Evolutionary conservation across 2,888 invertebrate genomes (phyloP).

Genomic region (Nasonia oneida): DNA sequence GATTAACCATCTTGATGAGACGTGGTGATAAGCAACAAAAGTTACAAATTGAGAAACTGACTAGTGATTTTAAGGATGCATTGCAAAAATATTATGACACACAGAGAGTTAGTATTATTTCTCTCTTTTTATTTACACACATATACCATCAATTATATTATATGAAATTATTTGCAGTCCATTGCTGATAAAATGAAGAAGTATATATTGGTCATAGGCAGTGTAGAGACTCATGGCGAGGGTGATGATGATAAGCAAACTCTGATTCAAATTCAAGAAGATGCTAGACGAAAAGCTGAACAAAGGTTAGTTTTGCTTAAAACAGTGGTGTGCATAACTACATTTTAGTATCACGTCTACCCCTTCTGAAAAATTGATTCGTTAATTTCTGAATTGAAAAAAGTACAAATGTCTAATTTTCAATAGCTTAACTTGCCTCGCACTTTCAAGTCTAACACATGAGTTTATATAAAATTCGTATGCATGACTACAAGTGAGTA

Average conservation of each 20-base stretch:
- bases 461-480: constrained; percentile 25
- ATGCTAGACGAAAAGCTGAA: constrained; percentile 69
- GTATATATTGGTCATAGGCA: constrained; percentile 72
- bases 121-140: constrained; percentile 2
- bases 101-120: constrained; percentile 85
- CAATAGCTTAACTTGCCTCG: constrained; percentile 52
- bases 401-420: constrained; percentile 47
- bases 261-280: constrained; percentile 73
- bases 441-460: too few relatives aligned
- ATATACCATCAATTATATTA: neutral
- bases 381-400: constrained; percentile 47
- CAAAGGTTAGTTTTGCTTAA: constrained; percentile 70
- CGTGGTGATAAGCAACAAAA: constrained; percentile 89
- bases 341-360: constrained; percentile 32
- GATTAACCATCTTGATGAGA: constrained; percentile 85
- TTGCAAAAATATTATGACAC: constrained; percentile 88
- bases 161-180: constrained; percentile 65
- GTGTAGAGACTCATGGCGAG: constrained; percentile 68
- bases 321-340: neutral
- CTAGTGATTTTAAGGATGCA: constrained; percentile 90
- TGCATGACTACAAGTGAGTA: neutral
- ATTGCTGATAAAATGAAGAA: constrained; percentile 76
- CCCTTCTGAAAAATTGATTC: constrained; percentile 29
- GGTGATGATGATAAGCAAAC: constrained; percentile 71
- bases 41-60: constrained; percentile 90